Base-by-base conservation (phyloP, 2,888 invertebrate genomes). In the Gasteruption jaculator region DNA sequence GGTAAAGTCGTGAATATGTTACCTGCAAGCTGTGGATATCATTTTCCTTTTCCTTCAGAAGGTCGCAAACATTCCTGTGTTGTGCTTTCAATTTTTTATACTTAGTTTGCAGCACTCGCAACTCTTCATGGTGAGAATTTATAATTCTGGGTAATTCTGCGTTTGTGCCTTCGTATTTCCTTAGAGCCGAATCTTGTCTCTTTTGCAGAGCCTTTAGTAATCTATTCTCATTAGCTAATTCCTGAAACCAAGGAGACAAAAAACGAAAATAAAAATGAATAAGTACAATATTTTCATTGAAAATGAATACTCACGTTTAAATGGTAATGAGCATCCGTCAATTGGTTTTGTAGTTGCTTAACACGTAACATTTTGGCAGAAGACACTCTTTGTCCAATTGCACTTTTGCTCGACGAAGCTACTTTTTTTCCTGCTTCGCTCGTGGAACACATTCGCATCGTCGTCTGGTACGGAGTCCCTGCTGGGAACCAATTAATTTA, bases 251-350 rank as follows among this genome's bases (percentile, higher is more conserved):
- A 36, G 24, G 24, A 39, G 30, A 29, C 36, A 14, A 6, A 21
- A 43, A 31, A 45, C 38, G 18, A 30, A 36, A 21, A 19, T 30
- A 35, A 48, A 43, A 32, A 35, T 24, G 12, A 20, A 38, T 15
- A 21, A 74, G 53, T 71, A 21, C 73, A 56, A 50, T 74, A 74
- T 73, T 73, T 57, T 12, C 11, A 19, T 15, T n/a, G 21, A 20
- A 12, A 25, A 21, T 12, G 6, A 38, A 30, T 43, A 66, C 72
- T 71, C 65, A 85, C 86, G 61, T 85, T 80, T 45, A 89, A 74
- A 63, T 86, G 86, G 55, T 81, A 85, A 63, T 87, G 86, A 0
- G 86, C 86, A 66, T 87, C 86, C 4, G 83, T 79, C 40, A 89
- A 63, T 63, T 89, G 86, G 68, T 86, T 89, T 71, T 89, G 88